Percentiles rank a stretch among this genome's conserved stretches.
Evolutionary conservation across 1,140 invertebrate species (phyloP).

Genomic region (Catajapyx aquilonaris): DNA sequence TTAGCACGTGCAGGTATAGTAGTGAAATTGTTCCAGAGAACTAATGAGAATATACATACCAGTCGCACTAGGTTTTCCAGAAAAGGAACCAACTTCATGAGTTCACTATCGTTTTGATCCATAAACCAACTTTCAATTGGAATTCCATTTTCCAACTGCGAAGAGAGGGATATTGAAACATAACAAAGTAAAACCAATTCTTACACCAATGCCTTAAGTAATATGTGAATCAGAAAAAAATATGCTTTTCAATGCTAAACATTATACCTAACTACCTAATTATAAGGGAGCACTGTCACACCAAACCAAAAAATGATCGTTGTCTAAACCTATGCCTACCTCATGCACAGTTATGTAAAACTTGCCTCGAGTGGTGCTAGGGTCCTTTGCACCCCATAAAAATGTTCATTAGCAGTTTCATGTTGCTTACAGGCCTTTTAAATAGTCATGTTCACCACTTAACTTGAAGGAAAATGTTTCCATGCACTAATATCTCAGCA

Average conservation of each 20-base stretch:
- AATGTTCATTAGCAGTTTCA: too few species aligned
- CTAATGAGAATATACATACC: too few species aligned
- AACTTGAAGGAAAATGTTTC: too few species aligned
- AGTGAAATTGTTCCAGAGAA: too few species aligned
- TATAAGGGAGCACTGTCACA: neutral
- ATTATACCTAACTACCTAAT: neutral
- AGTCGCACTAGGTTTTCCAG: constrained; percentile 61
- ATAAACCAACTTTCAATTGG: constrained; percentile 96
- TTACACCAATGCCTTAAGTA: neutral
- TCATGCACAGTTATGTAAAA: too few species aligned
- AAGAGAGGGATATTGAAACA: constrained; percentile 15
- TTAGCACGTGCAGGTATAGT: neutral
- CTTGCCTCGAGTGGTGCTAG: too few species aligned
- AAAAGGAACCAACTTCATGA: constrained; percentile 84
- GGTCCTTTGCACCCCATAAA: too few species aligned
- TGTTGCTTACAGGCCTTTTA: too few species aligned
- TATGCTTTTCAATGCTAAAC: neutral
- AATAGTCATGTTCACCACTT: too few species aligned
- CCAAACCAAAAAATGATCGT: neutral
- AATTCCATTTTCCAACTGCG: constrained; percentile 85
- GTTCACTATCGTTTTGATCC: constrained; percentile 69
- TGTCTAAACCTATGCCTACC: neutral
- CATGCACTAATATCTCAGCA: too few species aligned
- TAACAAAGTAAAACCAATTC: constrained; percentile 5
- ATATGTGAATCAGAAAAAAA: neutral